Evolutionary conservation across 1,140 invertebrate genomes (phyloP).

Genomic region (Bilobella aurantiaca): DNA sequence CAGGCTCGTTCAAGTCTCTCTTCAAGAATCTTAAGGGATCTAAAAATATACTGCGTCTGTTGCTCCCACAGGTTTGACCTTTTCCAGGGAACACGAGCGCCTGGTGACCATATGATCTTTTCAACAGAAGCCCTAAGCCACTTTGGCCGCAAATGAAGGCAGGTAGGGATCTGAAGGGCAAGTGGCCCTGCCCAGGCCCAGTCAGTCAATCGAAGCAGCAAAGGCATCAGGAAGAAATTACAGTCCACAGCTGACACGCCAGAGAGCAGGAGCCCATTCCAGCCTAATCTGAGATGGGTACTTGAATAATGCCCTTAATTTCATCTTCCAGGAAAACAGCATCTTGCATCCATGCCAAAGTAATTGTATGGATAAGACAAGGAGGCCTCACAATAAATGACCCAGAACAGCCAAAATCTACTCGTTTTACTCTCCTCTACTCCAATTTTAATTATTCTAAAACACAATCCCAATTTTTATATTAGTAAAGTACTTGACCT

Average conservation of each 20-base stretch:
- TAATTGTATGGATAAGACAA: not conserved
- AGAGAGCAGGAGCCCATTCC: not conserved
- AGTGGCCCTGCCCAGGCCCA: too few species aligned
- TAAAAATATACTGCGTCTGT: not conserved
- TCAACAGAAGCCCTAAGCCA: too few species aligned
- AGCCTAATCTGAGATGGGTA: too few species aligned
- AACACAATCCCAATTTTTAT: too few species aligned
- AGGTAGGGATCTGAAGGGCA: not conserved
- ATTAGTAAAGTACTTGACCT: too few species aligned
- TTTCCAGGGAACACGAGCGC: not conserved
- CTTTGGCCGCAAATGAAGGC: slow-evolving; percentile 1
- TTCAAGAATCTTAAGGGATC: not conserved
- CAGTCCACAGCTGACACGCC: slow-evolving; percentile 26
- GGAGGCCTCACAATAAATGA: not conserved
- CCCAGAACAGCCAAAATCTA: too few species aligned
- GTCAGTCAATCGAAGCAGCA: not conserved
- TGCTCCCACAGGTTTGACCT: slow-evolving; percentile 1
- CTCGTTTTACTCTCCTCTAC: too few species aligned
- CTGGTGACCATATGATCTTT: slow-evolving; percentile 27
- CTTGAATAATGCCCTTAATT: slow-evolving; percentile 7
- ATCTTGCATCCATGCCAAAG: slow-evolving; percentile 7
- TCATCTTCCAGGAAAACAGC: slow-evolving; percentile 4
- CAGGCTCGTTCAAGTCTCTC: not conserved
- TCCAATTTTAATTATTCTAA: too few species aligned
- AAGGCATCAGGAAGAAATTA: slow-evolving; percentile 11